phyloP scores from a whole-genome alignment of 35 echinoderm and acorn worm species.

The Apostichopus californicus region DNA sequence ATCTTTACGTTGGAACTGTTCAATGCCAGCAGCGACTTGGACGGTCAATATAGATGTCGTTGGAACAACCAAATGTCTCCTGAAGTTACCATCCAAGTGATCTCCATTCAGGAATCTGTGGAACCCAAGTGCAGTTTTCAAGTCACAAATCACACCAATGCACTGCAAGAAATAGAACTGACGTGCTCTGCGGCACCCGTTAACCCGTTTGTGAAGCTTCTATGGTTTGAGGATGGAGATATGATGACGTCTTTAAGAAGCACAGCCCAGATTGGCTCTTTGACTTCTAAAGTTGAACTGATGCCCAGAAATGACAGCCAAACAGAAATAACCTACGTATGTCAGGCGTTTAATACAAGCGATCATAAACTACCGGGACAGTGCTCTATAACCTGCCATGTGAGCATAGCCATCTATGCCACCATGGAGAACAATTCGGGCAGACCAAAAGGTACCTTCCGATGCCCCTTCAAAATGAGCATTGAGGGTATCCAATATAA shows the following conservation, averaged over 20 bases:
- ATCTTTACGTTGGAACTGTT: neutral
- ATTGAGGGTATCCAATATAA: conserved; percentile 7
- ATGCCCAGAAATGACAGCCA: conserved; percentile 17
- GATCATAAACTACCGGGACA: neutral
- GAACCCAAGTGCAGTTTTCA: neutral
- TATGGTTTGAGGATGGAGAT: conserved; percentile 20
- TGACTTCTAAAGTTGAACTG: neutral
- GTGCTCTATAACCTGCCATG: neutral
- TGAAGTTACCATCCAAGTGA: neutral
- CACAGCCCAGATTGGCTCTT: neutral
- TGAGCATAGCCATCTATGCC: neutral
- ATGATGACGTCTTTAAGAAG: neutral
- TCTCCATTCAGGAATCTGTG: conserved; percentile 4
- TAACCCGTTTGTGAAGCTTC: neutral
- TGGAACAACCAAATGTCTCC: neutral
- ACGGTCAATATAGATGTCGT: neutral
- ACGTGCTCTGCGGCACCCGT: neutral
- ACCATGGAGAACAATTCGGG: neutral
- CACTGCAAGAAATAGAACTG: conserved; percentile 15
- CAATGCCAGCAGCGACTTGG: neutral
- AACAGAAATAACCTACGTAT: neutral
- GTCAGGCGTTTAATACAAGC: conserved; percentile 8
- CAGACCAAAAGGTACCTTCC: conserved; percentile 16
- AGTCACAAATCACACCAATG: neutral
- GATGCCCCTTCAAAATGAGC: conserved; percentile 39